Evolutionary conservation across 2,113 vertebrate species (phyloP), one percentile per base, ranked within the genome.

Genomic region (Zosterops pallidus): DNA sequence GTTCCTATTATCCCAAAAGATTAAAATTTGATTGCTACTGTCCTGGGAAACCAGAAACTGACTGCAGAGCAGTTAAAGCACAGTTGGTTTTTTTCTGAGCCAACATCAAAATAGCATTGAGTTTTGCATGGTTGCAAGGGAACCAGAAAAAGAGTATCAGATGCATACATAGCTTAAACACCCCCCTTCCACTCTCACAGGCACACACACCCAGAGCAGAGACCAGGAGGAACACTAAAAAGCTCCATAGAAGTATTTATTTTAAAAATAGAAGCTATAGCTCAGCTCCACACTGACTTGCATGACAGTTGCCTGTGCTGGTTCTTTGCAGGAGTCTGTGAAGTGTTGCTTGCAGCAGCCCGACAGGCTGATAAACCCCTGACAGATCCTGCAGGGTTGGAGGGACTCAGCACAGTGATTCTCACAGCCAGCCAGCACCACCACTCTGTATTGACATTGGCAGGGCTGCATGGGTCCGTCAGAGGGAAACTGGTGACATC

Each of bases 401-500:
- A 94, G 89, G 75, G 52, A 50, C 75, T 49, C 86, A 90, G 89
- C 53, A 68, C 72, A 86, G 57, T 0, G 4, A 42, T 92, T 83
- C 74, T 91, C 5, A 0, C 72, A 90, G 78, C 78, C 94, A 91
- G 83, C 56, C 94, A 91, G 77, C 86, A 79, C 65, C 89, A 90
- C 46, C 21, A 12, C 35, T 69, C 67, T 2, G 0, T 97, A 57
- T 96, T 97, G 95, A 97, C 94, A 85, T 94, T 97, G 96, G 96
- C 95, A 97, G 57, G 16, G 10, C 52, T 86, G 86, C 68, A 35
- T 0, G 1, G 75, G 93, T 81, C 94, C 0, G 0, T 84, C 84
- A 94, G 69, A 90, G 50, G 50, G 75, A 90, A 96, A 79, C 50
- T 62, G 84, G 63, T 97, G 96, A 97, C 89, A 90, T 97, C 95